Percentiles rank a stretch among this genome's conserved stretches.
These are phyloP conservation scores for Cydia splendana DNA, from an alignment of 1,140 invertebrate genomes.

Conservation along the genomic window DNA sequence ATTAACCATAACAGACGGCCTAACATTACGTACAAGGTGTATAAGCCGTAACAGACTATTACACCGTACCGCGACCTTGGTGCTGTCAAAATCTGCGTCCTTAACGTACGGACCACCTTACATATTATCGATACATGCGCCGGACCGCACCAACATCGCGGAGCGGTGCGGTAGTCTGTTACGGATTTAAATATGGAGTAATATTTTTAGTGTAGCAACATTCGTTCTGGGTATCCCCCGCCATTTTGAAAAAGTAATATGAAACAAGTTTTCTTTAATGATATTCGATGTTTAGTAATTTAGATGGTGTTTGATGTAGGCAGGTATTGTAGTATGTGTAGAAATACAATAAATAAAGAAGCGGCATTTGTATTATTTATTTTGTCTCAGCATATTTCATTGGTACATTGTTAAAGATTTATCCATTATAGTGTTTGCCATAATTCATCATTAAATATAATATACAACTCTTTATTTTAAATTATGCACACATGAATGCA, in stretches of 20 bases:
- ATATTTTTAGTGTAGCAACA: background rate
- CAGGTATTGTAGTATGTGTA: conserved; percentile 19
- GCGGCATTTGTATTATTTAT: conserved; percentile 77
- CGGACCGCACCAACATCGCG: too few species aligned
- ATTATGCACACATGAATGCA: conserved; percentile 70
- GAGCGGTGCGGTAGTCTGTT: too few species aligned
- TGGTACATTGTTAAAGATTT: conserved; percentile 77
- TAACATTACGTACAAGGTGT: background rate
- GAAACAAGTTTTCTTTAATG: too few species aligned
- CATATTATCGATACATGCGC: too few species aligned
- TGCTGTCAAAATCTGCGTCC: too few species aligned
- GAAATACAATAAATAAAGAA: conserved; percentile 75
- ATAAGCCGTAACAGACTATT: background rate
- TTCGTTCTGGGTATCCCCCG: background rate
- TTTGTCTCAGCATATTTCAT: conserved; percentile 74
- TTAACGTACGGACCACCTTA: too few species aligned
- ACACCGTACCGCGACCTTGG: too few species aligned
- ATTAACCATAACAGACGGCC: background rate
- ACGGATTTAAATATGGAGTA: background rate
- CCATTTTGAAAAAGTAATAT: too few species aligned
- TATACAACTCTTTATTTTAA: conserved; percentile 74
- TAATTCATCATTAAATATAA: conserved; percentile 62
- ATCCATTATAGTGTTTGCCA: conserved; percentile 61
- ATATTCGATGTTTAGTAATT: too few species aligned
- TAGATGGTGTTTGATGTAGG: background rate